phyloP scores from a whole-genome alignment of 2,888 invertebrate species.

The Nudaria mundana region DNA sequence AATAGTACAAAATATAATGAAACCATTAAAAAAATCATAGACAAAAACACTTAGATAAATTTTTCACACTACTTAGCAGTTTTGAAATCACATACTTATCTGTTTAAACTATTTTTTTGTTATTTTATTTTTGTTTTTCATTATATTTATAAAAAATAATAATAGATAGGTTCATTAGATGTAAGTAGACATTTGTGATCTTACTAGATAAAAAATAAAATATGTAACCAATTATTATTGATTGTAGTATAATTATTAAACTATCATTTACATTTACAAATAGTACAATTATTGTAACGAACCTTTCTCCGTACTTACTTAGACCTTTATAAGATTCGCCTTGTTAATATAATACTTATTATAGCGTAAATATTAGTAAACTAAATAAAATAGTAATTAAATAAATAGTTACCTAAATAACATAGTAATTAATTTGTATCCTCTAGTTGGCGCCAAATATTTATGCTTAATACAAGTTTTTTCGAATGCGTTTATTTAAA shows the following conservation, averaged over 20 bases:
- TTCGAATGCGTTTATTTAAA: no score
- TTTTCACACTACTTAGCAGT: no score
- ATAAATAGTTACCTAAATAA: no score
- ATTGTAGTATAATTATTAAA: slow-evolving; percentile 29
- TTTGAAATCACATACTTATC: no score
- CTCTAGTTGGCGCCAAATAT: slow-evolving; percentile 41
- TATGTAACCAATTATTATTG: slow-evolving; percentile 19
- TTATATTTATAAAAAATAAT: slow-evolving; percentile 21
- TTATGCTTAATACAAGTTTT: no score
- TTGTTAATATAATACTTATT: slow-evolving; percentile 37
- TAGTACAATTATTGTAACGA: slow-evolving; percentile 18
- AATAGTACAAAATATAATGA: no score
- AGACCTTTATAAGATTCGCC: slow-evolving; percentile 36
- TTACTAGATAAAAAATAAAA: slow-evolving; percentile 31
- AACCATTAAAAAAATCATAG: no score
- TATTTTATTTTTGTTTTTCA: slow-evolving; percentile 2
- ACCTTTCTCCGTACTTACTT: slow-evolving; percentile 31
- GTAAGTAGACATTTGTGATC: slow-evolving; percentile 39
- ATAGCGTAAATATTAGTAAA: slow-evolving; percentile 9
- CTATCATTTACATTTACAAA: slow-evolving; percentile 5
- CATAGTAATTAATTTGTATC: slow-evolving; percentile 31
- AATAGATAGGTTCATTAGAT: slow-evolving; percentile 29
- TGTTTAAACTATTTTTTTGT: no score
- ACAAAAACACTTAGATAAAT: no score
- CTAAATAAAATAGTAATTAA: no score